Base-by-base conservation (phyloP, 2,113 vertebrate genomes). In the Malurus alboscapulatus region DNA sequence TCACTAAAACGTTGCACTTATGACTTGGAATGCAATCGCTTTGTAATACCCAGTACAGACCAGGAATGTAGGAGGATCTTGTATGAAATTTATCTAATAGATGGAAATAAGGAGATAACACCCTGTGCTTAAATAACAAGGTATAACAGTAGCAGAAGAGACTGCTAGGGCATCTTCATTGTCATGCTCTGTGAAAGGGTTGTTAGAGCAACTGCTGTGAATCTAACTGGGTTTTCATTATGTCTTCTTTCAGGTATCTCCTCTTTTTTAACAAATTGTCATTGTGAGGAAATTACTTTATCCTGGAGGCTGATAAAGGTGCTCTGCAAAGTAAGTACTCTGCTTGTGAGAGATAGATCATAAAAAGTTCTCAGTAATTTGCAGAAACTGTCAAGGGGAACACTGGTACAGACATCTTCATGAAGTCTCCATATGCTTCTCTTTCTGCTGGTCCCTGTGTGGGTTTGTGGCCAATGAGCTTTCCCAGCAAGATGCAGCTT, bases 381-480 rank as follows among this genome's bases (percentile, higher is more conserved):
- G 38, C 36, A 36, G 44, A 38, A 84, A 58, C 14, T 2, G 4
- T 87, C 17, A 27, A 36, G 53, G 57, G 50, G 36, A 79, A 5
- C 30, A 10, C 14, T 0, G 2, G 17, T 32, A 25, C 1, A 2
- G 66, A 9, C 5, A 22, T 78, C 59, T 36, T 73, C 42, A 48
- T 0, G 0, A 42, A 73, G 19, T 38, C 17, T 85, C 13, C 0
- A 0, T n/a, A 6, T 0, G 0, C 26, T 74, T 77, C 12, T 88
- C 29, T 34, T 68, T 51, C 29, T 57, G 11, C 47, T 77, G 22
- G 4, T 55, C 29, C 62, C 0, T 57, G 12, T 36, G 7, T 44
- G 32, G 54, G 10, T 38, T 73, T 15, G 45, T 61, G n/a, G 21
- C 30, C 74, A 13, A 68, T 10, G 53, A 78, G 11, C 17, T 85